These are phyloP conservation scores for Hydrolagus affinis DNA, from an alignment of 2,113 vertebrate genomes.

Conservation along the genomic window DNA sequence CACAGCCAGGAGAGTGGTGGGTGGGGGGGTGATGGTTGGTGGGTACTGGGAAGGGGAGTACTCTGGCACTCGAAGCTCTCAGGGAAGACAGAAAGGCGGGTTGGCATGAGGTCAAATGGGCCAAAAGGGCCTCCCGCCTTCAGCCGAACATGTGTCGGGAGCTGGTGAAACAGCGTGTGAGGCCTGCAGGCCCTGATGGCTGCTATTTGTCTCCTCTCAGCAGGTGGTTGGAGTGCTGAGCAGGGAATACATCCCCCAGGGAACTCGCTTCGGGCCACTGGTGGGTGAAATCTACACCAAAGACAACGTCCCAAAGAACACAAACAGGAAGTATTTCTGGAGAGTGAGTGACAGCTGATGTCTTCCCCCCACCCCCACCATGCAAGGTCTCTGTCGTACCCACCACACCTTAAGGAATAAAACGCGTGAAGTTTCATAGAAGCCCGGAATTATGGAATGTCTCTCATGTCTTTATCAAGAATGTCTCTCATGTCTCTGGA, in stretches of 20 bases:
- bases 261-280: conserved; percentile 60
- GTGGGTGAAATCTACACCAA: conserved; percentile 59
- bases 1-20: too few species aligned
- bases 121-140: background rate
- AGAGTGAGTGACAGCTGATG: conserved; percentile 48
- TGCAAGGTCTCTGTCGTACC: too few species aligned
- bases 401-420: too few species aligned
- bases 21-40: too few species aligned
- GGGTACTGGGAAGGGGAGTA: too few species aligned
- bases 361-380: too few species aligned
- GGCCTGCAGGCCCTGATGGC: background rate
- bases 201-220: conserved; percentile 32
- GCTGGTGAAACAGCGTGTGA: background rate
- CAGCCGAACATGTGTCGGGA: background rate
- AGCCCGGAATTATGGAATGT: too few species aligned
- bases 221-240: conserved; percentile 64
- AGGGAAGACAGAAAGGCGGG: background rate
- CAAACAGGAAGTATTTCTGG: conserved; percentile 66
- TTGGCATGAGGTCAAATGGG: background rate
- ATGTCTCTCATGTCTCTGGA: too few species aligned
- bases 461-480: too few species aligned
- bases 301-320: conserved; percentile 56
- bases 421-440: too few species aligned
- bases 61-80: too few species aligned
- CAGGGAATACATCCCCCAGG: conserved; percentile 63